Evolutionary conservation across 2,888 invertebrate genomes (phyloP), one percentile per base, ranked within the genome.

Genomic region (Diaperis boleti): DNA sequence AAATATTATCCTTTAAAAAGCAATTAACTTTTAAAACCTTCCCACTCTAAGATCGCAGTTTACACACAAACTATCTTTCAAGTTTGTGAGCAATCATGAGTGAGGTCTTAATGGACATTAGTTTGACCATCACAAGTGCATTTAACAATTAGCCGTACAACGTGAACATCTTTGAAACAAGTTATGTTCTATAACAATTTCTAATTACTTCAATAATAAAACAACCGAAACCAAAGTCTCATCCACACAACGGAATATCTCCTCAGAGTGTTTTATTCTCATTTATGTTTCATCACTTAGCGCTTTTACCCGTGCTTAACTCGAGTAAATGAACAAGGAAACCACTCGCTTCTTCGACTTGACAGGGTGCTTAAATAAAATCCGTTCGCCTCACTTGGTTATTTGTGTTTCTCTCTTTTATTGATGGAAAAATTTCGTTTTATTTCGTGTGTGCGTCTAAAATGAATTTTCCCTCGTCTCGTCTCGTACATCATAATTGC

Each of bases 401-500:
- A 50, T 59, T 56, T 50, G 50, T 49, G 20, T 22, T 37, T 33
- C 13, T 18, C 26, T 57, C 47, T 57, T 35, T 37, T 57, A 57
- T 57, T 29, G 47, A 44, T 35, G 15, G 33, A 37, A 44, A 56
- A 56, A 42, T 20, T 6, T 22, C 6, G 17, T 7, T n/a, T n/a
- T 31, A 39, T 41, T 31, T 41, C 47, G 26, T 35, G 18, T 15
- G 22, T 17, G 35, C 15, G 17, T 26, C 7, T 18, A 26, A 20
- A 18, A 20, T 44, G 44, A 45, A 44, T 37, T 26, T 14, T 44
- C n/a, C n/a, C n/a, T n/a, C n/a, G n/a, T n/a, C 33, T 31, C 11
- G 35, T 26, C 26, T 47, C 57, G 37, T 57, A 57, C 45, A 45
- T 45, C 57, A 57, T 57, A 57, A 57, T 57, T 44, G 45, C 57